Evolutionary conservation across 2,888 invertebrate species (phyloP), one percentile per base, ranked within the genome.

Genomic region (Hofmannophila pseudospretella): DNA sequence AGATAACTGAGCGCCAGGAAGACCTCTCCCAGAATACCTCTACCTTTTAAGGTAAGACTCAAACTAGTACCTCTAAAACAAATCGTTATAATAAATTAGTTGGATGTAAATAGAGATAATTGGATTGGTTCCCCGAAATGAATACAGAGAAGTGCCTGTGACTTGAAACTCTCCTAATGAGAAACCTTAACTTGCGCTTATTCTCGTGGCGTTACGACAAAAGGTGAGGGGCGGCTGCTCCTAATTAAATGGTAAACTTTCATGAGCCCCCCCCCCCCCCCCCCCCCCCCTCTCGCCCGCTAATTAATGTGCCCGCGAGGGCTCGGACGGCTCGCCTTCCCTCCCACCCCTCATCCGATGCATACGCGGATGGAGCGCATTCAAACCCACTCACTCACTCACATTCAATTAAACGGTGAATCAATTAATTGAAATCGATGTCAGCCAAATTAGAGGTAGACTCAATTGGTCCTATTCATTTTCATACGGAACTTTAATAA

Each of bases 231-330:
- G 69, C 59, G 66, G 70, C 71, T 67, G 73, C 64, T 79, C 75
- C 82, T 87, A 87, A 87, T 87, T 86, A 86, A 85, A 84, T 84
- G 85, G 85, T 85, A 84, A 86, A 85, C 85, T 87, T 82, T 84
- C 81, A 84, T 78, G 82, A 79, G 73, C 56, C 66, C 59, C 66
- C 67, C 64, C 56, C 51, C 66, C 52, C 40, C 65, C 67, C 65
- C 57, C 51, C 66, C 51, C 40, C n/a, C 29, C 14, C 14, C 10
- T 54, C 61, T 22, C 62, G 58, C 63, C 62, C 73, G 75, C 82
- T 86, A 86, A 86, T 86, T 84, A 85, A 85, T 81, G 78, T 73
- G 75, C 77, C 79, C 75, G 75, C 72, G 74, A 70, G 73, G 69
- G 54, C 65, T 69, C 63, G 73, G 75, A 68, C 75, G 58, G 53